Percentiles rank a stretch among this genome's conserved stretches.
These are phyloP conservation scores for Polietes domitor DNA, from an alignment of 2,888 invertebrate species.

Conservation along the genomic window DNA sequence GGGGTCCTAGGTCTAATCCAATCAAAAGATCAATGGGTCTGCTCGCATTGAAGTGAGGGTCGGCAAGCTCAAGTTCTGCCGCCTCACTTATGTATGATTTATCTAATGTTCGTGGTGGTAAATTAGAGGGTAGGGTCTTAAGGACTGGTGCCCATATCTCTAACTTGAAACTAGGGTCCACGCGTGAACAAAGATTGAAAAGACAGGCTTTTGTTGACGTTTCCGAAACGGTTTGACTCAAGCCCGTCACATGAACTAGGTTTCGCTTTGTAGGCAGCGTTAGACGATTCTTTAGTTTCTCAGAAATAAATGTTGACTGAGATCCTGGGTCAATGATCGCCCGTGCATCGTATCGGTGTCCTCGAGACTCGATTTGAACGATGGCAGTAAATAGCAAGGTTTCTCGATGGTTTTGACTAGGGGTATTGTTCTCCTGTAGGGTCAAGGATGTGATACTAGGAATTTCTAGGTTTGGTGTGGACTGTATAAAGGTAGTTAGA, in stretches of 20 bases:
- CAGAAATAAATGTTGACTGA: slow-evolving; percentile 32
- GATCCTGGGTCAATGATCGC: slow-evolving; percentile 43
- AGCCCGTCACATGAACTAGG: slow-evolving; percentile 9
- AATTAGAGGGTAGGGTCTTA: slow-evolving; percentile 12
- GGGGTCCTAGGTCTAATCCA: neutral
- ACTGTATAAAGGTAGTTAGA: neutral
- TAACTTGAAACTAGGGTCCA: slow-evolving; percentile 4
- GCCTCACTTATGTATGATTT: neutral
- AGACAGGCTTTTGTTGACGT: slow-evolving; percentile 9
- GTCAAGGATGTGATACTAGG: neutral
- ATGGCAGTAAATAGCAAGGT: slow-evolving; percentile 29
- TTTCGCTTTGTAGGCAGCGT: slow-evolving; percentile 23
- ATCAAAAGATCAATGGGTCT: slow-evolving; percentile 13
- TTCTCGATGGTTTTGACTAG: neutral
- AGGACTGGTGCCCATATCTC: slow-evolving; percentile 1
- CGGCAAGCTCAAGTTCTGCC: neutral
- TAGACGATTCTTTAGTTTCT: slow-evolving; percentile 1
- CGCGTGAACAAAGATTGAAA: neutral
- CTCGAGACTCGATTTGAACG: slow-evolving; percentile 14
- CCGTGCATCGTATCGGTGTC: slow-evolving; percentile 30
- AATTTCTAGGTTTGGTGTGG: neutral
- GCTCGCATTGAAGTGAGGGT: neutral
- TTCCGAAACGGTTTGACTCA: neutral
- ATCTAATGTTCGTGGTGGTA: neutral
- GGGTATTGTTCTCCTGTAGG: neutral